These are phyloP conservation scores for Cisticola juncidis DNA, from an alignment of 2,113 vertebrate genomes.

Conservation along the genomic window DNA sequence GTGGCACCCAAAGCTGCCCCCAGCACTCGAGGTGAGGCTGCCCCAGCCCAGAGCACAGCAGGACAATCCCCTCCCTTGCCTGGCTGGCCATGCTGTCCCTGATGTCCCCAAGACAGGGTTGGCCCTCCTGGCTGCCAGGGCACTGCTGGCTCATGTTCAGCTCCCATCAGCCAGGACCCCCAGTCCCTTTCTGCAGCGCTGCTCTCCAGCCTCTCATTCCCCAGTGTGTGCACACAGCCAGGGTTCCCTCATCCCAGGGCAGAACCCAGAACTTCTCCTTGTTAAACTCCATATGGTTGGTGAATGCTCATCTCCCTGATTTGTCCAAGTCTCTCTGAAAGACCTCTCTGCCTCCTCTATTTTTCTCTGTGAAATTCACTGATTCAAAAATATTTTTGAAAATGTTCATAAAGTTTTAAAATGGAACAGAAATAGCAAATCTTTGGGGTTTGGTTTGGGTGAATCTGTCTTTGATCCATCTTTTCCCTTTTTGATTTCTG, in stretches of 20 bases:
- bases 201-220: not conserved
- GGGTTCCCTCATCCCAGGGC: not conserved
- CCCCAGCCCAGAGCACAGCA: not conserved
- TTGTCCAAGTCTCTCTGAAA: not conserved
- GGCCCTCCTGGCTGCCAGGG: not conserved
- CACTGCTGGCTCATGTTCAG: not conserved
- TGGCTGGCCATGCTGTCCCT: accelerated
- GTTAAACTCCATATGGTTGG: accelerated
- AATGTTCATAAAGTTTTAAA: not conserved
- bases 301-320: not conserved
- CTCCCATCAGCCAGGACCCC: accelerated
- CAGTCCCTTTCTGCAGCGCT: accelerated
- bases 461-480: not conserved
- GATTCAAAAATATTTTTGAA: not conserved
- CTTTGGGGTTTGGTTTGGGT: not conserved
- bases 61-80: not conserved
- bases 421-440: not conserved
- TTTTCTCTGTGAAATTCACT: not conserved
- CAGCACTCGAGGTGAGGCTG: not conserved
- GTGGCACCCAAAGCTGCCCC: not conserved
- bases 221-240: not conserved
- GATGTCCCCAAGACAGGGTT: not conserved
- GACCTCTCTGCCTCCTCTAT: not conserved
- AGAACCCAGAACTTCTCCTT: not conserved
- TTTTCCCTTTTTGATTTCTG: not conserved